Conservation (phyloP, 2,888 invertebrate species). For the Ethmia dodecea region DNA sequence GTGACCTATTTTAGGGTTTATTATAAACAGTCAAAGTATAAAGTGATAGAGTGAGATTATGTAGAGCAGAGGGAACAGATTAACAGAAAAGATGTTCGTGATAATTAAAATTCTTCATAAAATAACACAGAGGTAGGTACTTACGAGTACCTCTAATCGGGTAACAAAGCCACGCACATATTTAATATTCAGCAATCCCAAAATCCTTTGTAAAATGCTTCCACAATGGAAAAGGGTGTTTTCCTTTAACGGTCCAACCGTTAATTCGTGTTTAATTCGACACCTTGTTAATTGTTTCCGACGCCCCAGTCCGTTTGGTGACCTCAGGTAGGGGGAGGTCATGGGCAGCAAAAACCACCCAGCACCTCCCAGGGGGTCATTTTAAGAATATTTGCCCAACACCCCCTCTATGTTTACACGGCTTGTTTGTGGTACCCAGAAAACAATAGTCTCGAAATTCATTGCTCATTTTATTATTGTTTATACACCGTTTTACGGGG, state of each 20-base stretch:
- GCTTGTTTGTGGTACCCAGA: constrained; percentile 75
- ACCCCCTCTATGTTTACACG: constrained; percentile 67
- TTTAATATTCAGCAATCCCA: constrained; percentile 73
- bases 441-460: constrained; percentile 77
- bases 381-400: constrained; percentile 75
- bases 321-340: constrained; percentile 53
- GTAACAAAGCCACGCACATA: constrained; percentile 69
- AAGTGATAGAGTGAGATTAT: too few relatives aligned
- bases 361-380: constrained; percentile 55
- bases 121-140: constrained; percentile 35
- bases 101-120: constrained; percentile 48
- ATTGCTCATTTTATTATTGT: constrained; percentile 78
- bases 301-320: constrained; percentile 71
- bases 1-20: too few relatives aligned
- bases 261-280: constrained; percentile 78
- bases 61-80: too few relatives aligned
- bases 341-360: constrained; percentile 52
- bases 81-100: constrained; percentile 4
- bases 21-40: too few relatives aligned
- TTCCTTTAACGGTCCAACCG: constrained; percentile 71
- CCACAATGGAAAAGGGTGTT: constrained; percentile 74
- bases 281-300: constrained; percentile 78
- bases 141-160: too few relatives aligned
- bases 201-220: constrained; percentile 69
- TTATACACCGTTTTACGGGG: constrained; percentile 73